These are phyloP conservation scores for Rotaria socialis DNA, from an alignment of 2,888 invertebrate genomes.

Conservation along the genomic window DNA sequence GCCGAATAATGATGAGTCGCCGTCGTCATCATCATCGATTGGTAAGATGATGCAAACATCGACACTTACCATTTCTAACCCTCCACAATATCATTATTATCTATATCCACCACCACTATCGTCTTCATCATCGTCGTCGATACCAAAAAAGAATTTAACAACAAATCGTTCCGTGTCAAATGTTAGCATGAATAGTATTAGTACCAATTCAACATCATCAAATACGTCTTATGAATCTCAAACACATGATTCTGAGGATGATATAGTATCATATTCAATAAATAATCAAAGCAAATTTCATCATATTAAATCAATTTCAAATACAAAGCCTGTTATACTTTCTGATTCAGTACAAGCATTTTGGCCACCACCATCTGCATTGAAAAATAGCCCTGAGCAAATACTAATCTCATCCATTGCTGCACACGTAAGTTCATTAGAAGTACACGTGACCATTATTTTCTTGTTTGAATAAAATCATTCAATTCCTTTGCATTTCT, in stretches of 20 bases:
- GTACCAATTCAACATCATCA: constrained; percentile 2
- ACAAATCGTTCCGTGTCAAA: background rate
- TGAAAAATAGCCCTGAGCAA: background rate
- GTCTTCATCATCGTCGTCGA: background rate
- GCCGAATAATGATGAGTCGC: background rate
- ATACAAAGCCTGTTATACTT: background rate
- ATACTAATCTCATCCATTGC: background rate
- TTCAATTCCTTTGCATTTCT: no score
- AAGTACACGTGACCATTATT: background rate
- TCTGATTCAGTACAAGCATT: constrained; percentile 28
- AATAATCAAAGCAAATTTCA: background rate
- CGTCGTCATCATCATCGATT: background rate
- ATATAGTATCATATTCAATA: background rate
- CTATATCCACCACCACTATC: background rate
- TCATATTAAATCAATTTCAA: background rate
- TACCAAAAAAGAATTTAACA: background rate
- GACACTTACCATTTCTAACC: background rate
- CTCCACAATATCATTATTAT: constrained; percentile 21
- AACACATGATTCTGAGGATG: background rate
- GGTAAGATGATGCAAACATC: constrained; percentile 1
- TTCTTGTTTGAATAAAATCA: background rate
- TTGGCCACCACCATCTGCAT: background rate
- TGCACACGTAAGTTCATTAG: background rate
- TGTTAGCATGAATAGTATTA: constrained; percentile 9
- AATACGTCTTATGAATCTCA: background rate